A percentile compares a stretch with the other conserved stretches of the same genome.
Conservation (phyloP, 1,140 invertebrate genomes). For the Pogonomyrmex barbatus region DNA sequence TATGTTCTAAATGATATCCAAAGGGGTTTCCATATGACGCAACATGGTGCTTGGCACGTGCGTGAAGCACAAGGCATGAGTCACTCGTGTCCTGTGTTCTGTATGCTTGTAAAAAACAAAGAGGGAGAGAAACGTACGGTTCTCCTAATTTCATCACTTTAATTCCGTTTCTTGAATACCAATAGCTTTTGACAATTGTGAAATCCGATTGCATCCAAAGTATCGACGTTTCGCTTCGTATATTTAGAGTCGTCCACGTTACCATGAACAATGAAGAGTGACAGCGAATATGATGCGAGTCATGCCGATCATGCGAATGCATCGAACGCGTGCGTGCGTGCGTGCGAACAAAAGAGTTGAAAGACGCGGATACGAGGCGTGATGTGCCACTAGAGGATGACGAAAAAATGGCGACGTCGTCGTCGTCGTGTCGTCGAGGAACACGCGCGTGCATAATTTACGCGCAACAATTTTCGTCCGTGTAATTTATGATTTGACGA, state of each 20-base stretch:
- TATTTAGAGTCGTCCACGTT: not conserved
- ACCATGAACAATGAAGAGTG: constrained; percentile 2
- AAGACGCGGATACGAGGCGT: not conserved
- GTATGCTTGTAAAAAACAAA: not conserved
- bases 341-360: constrained; percentile 35
- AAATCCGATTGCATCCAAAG: not conserved
- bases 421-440: not conserved
- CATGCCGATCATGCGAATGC: constrained; percentile 58
- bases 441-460: constrained; percentile 46
- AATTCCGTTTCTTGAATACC: constrained; percentile 34
- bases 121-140: not conserved
- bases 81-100: not conserved
- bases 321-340: constrained; percentile 14
- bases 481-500: not conserved
- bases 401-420: not conserved
- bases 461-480: not conserved
- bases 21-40: not conserved
- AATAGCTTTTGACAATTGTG: not conserved
- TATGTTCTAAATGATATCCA: not conserved
- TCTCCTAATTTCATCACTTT: constrained; percentile 44
- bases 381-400: constrained; percentile 9
- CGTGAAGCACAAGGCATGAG: constrained; percentile 10
- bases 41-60: constrained; percentile 3
- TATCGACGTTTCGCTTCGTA: not conserved
- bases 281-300: constrained; percentile 39